Conservation (phyloP, 2,888 invertebrate species). For the Alentia gelatinosa region DNA sequence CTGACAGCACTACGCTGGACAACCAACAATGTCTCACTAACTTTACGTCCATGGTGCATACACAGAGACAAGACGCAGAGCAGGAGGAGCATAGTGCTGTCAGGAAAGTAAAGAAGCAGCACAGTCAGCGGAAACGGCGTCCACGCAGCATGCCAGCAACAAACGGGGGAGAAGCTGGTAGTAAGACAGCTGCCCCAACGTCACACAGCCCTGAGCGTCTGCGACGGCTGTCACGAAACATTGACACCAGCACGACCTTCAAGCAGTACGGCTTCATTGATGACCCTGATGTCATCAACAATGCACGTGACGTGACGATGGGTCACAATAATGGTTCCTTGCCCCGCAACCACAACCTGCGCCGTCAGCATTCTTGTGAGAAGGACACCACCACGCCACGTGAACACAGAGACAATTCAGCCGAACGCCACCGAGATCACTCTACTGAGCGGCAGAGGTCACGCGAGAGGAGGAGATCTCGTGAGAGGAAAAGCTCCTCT, state of each 20-base stretch:
- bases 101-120: slow-evolving; percentile 31
- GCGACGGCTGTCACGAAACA: not conserved
- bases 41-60: not conserved
- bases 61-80: not conserved
- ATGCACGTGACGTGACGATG: not conserved
- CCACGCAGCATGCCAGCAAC: not conserved
- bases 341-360: not conserved
- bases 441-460: not conserved
- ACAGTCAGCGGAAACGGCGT: not conserved
- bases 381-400: not conserved
- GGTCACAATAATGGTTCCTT: not conserved
- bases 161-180: not conserved
- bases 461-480: not conserved
- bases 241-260: slow-evolving; percentile 22
- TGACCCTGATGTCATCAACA: slow-evolving; percentile 47
- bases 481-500: not conserved
- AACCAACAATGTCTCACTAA: slow-evolving; percentile 11
- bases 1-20: not conserved
- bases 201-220: slow-evolving; percentile 42
- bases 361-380: not conserved
- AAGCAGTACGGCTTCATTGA: slow-evolving; percentile 61
- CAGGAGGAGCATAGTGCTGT: not conserved
- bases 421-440: not conserved
- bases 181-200: not conserved
- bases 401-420: slow-evolving; percentile 43